phyloP scores from a whole-genome alignment of 2,113 vertebrate species.

The Malurus melanocephalus region DNA sequence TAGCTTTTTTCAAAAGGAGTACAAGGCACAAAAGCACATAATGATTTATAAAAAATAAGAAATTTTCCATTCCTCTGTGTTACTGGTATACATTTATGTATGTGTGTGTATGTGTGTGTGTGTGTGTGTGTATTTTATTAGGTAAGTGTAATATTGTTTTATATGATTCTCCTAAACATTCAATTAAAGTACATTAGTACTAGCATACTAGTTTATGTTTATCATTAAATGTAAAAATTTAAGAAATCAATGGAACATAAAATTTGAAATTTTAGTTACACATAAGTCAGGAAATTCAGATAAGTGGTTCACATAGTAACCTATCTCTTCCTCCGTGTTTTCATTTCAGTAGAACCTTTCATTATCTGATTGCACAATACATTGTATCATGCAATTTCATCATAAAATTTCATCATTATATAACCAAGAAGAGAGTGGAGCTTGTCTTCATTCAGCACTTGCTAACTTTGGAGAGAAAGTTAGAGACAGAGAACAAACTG shows the following conservation, averaged over 20 bases:
- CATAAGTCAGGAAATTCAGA: conserved; percentile 18
- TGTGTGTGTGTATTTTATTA: not conserved
- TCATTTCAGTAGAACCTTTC: conserved; percentile 47
- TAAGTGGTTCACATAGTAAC: conserved; percentile 54
- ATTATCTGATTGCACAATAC: conserved; percentile 41
- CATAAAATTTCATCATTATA: conserved; percentile 41
- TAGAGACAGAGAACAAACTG: not conserved
- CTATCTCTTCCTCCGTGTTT: conserved; percentile 39
- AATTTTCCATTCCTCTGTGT: not conserved
- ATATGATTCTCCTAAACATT: conserved; percentile 24
- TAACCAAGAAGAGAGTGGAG: not conserved
- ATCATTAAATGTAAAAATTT: conserved; percentile 35
- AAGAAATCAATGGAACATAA: conserved; percentile 29
- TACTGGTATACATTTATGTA: not conserved
- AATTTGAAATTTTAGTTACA: conserved; percentile 45
- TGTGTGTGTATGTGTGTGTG: not conserved
- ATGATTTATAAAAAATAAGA: conserved; percentile 23
- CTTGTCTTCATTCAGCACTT: conserved; percentile 4
- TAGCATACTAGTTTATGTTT: not conserved
- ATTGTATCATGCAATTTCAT: conserved; percentile 35
- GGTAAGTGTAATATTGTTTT: conserved; percentile 17
- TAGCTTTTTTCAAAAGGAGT: conserved; percentile 8
- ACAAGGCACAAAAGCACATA: conserved; percentile 28
- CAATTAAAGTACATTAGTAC: conserved; percentile 36
- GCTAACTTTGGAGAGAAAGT: not conserved